These are phyloP conservation scores for Heliconius erato DNA, from an alignment of 2,888 invertebrate species.

Conservation along the genomic window DNA sequence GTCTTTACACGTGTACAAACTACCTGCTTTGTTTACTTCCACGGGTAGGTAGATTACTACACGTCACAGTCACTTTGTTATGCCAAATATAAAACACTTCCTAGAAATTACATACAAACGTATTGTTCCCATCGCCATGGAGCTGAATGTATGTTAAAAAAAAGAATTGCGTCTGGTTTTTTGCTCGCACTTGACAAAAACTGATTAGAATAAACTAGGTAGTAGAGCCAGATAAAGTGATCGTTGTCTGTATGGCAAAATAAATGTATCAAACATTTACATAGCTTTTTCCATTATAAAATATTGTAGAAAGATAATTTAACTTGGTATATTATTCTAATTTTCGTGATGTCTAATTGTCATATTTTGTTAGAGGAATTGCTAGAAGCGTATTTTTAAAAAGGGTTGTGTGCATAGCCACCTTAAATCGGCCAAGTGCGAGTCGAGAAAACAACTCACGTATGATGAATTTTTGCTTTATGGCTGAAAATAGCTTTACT, in stretches of 20 bases:
- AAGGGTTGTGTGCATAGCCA: background rate
- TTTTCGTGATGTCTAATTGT: background rate
- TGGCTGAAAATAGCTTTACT: background rate
- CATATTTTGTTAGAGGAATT: background rate
- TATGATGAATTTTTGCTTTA: background rate
- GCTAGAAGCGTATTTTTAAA: background rate
- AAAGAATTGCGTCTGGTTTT: conserved; percentile 27
- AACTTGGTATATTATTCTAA: background rate
- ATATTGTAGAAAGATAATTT: background rate
- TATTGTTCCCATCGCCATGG: conserved; percentile 19
- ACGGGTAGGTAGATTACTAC: background rate
- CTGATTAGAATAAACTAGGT: conserved; percentile 1
- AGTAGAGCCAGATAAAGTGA: background rate
- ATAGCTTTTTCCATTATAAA: background rate
- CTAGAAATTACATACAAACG: conserved; percentile 26
- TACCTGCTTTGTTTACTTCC: conserved; percentile 8
- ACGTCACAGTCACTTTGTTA: conserved; percentile 11
- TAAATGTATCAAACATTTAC: background rate
- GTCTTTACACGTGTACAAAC: background rate
- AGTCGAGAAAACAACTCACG: background rate
- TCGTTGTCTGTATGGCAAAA: too few species aligned
- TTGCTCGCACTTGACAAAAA: conserved; percentile 20
- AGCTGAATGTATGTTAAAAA: conserved; percentile 1
- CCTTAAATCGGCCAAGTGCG: background rate
- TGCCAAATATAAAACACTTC: conserved; percentile 19